phyloP scores from a whole-genome alignment of 2,113 vertebrate genomes.

The Choloepus hoffmanni region DNA sequence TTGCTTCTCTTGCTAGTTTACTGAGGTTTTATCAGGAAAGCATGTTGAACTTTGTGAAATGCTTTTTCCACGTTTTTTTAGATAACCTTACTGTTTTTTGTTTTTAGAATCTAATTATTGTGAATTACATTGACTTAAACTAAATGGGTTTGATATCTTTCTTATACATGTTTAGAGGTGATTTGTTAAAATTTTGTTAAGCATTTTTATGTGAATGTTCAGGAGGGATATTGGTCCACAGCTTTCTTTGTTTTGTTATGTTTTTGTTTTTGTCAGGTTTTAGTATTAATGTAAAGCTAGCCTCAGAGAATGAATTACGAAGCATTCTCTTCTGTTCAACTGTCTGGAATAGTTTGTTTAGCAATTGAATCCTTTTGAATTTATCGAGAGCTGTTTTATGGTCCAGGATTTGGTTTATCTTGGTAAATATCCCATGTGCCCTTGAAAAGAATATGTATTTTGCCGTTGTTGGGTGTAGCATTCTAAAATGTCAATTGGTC shows the following conservation, averaged over 20 bases:
- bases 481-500: not conserved
- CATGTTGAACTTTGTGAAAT: not conserved
- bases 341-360: not conserved
- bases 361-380: not conserved
- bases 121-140: conserved; percentile 6
- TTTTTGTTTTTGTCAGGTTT: not conserved
- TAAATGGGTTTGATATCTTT: not conserved
- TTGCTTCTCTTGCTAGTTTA: not conserved
- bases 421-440: not conserved
- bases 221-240: not conserved
- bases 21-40: not conserved
- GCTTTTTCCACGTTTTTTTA: not conserved
- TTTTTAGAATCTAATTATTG: not conserved
- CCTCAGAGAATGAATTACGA: not conserved
- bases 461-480: not conserved
- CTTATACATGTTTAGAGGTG: not conserved
- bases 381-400: not conserved
- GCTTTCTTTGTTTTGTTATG: not conserved
- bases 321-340: not conserved
- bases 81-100: not conserved
- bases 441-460: not conserved
- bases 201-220: not conserved
- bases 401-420: not conserved
- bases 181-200: not conserved
- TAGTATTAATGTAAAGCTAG: not conserved